Conservation (phyloP, 30 jellyfish, hydroid and myxozoan species). For the Hydractinia echinata region DNA sequence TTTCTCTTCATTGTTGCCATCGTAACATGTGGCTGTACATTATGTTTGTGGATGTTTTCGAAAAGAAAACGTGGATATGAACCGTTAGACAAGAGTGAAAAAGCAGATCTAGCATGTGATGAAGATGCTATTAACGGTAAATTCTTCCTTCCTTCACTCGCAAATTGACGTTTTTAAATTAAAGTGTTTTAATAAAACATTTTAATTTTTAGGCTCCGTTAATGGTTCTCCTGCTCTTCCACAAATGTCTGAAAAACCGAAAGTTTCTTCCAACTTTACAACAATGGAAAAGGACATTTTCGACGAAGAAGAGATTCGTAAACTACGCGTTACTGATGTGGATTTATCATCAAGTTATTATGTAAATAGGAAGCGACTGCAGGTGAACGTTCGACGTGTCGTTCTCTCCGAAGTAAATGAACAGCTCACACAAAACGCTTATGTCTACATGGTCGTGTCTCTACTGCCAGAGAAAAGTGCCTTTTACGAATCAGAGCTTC, state of each 20-base stretch:
- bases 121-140: slow-evolving; percentile 33
- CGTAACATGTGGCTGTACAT: slow-evolving; percentile 26
- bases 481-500: slow-evolving; percentile 69
- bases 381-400: slow-evolving; percentile 55
- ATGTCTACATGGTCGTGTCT: slow-evolving; percentile 45
- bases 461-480: slow-evolving; percentile 65
- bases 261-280: not conserved
- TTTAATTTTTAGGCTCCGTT: not conserved
- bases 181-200: not conserved
- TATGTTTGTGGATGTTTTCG: slow-evolving; percentile 22
- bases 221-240: slow-evolving; percentile 19
- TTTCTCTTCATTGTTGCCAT: slow-evolving; percentile 21
- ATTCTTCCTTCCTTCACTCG: no score
- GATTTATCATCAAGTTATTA: slow-evolving; percentile 79
- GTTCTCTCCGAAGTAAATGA: slow-evolving; percentile 45
- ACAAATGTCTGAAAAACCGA: slow-evolving; percentile 33
- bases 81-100: slow-evolving; percentile 8
- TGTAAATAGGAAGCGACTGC: slow-evolving; percentile 51
- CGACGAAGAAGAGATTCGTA: slow-evolving; percentile 69
- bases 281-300: not conserved
- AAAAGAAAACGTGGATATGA: not conserved
- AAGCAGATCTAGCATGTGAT: slow-evolving; percentile 39
- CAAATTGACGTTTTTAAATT: not conserved
- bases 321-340: slow-evolving; percentile 50
- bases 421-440: slow-evolving; percentile 45